A percentile compares a stretch with the other conserved stretches of the same genome.
These are phyloP conservation scores for Megaceryle torquata DNA, from an alignment of 2,113 vertebrate genomes.

Conservation along the genomic window DNA sequence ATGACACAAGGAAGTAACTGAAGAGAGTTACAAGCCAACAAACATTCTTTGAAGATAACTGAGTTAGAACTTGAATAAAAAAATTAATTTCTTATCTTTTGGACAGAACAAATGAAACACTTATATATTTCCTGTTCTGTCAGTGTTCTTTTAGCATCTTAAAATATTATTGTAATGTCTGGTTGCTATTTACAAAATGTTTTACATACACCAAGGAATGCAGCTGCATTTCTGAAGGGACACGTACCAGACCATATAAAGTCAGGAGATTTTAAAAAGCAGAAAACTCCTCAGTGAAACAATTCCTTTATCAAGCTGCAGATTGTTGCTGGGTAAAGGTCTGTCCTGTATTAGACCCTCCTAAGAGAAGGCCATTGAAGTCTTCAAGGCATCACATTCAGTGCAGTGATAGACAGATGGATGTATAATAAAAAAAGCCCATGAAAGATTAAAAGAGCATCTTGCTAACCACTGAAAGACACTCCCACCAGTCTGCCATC, in stretches of 20 bases:
- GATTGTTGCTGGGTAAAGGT: neutral
- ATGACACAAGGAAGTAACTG: neutral
- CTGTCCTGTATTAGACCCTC: neutral
- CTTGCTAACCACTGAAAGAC: neutral
- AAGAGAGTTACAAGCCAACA: neutral
- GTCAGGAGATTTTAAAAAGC: neutral
- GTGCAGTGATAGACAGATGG: neutral
- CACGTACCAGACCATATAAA: neutral
- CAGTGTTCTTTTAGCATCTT: neutral
- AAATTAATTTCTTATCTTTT: neutral
- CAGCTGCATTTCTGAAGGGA: neutral
- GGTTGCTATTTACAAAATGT: conserved; percentile 2
- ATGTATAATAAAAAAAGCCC: neutral
- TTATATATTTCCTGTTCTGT: neutral
- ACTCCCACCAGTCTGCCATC: neutral
- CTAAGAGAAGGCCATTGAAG: neutral
- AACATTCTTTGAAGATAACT: neutral
- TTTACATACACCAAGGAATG: neutral
- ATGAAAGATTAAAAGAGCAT: neutral
- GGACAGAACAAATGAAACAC: neutral
- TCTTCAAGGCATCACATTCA: neutral
- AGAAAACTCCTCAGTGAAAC: neutral
- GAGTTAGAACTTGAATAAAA: neutral
- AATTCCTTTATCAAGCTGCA: neutral
- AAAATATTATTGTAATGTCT: neutral